A percentile compares a stretch with the other conserved stretches of the same genome.
Evolutionary conservation across 2,888 invertebrate genomes (phyloP).

Genomic region (Epistrophe grossulariae): DNA sequence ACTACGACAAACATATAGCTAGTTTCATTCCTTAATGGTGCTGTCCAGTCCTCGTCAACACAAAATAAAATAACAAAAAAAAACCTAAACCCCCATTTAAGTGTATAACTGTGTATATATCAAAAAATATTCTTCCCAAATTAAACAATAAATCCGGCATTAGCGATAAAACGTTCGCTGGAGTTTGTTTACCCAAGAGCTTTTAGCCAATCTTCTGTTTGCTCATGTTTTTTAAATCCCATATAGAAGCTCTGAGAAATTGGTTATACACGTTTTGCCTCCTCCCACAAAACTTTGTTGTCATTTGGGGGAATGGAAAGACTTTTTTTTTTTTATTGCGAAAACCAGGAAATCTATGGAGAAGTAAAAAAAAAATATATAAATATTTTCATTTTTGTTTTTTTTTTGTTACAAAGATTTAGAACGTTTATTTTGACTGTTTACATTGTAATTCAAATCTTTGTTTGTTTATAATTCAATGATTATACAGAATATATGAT

Average conservation of each 20-base stretch:
- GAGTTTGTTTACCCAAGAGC: constrained; percentile 49
- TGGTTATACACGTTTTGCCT: background rate
- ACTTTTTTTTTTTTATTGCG: background rate
- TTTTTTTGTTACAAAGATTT: background rate
- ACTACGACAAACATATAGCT: background rate
- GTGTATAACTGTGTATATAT: background rate
- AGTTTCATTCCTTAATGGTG: background rate
- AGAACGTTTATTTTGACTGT: background rate
- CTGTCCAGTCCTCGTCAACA: constrained; percentile 10
- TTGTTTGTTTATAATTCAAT: constrained; percentile 17
- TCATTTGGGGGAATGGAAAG: background rate
- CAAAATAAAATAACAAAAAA: background rate
- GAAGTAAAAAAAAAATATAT: background rate
- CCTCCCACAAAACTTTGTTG: background rate
- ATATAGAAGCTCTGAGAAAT: background rate
- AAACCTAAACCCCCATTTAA: background rate
- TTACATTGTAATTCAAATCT: constrained; percentile 18
- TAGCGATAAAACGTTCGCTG: constrained; percentile 26
- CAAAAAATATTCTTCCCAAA: constrained; percentile 14
- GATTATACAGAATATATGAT: constrained; percentile 6
- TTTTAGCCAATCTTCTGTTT: constrained; percentile 45
- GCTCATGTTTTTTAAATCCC: constrained; percentile 14
- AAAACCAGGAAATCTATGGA: background rate
- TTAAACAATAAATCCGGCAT: constrained; percentile 49
- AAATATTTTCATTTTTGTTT: background rate